A percentile compares a stretch with the other conserved stretches of the same genome.
Evolutionary conservation across 2,888 invertebrate species (phyloP).

Genomic region (Rapana venosa): DNA sequence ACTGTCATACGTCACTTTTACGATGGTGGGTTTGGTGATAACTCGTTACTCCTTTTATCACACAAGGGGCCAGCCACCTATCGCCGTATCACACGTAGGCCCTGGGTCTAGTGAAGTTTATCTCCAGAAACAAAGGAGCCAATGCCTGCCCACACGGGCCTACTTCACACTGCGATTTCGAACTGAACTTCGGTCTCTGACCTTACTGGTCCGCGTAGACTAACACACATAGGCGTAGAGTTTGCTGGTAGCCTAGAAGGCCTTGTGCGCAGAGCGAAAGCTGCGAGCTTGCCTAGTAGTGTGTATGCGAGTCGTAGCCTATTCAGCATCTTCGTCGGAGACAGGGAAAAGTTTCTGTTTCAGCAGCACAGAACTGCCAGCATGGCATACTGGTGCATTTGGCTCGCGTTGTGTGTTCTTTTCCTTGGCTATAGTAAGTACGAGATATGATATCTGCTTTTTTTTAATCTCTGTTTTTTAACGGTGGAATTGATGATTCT

Average conservation of each 20-base stretch:
- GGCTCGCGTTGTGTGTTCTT: neutral
- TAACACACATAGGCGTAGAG: no score
- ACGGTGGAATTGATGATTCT: no score
- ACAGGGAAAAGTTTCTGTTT: neutral
- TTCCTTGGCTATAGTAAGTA: slow-evolving; percentile 28
- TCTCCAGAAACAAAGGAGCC: neutral
- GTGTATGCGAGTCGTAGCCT: neutral
- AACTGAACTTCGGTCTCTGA: slow-evolving; percentile 31
- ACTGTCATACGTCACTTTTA: no score
- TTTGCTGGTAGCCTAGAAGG: no score
- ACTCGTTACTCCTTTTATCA: no score
- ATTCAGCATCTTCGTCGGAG: neutral
- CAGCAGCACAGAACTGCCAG: neutral
- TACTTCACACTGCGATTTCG: neutral
- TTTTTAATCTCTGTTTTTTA: no score
- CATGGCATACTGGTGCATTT: slow-evolving; percentile 28
- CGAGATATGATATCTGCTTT: no score
- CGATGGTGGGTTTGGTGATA: no score
- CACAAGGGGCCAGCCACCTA: neutral
- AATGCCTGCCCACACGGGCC: neutral
- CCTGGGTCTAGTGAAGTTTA: neutral
- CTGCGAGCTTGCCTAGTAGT: neutral
- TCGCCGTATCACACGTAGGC: neutral
- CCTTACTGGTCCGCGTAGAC: neutral
- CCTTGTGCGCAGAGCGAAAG: neutral